Percentiles rank a stretch among this genome's conserved stretches.
These are phyloP conservation scores for Lysandra coridon DNA, from an alignment of 2,888 invertebrate genomes.

Conservation along the genomic window DNA sequence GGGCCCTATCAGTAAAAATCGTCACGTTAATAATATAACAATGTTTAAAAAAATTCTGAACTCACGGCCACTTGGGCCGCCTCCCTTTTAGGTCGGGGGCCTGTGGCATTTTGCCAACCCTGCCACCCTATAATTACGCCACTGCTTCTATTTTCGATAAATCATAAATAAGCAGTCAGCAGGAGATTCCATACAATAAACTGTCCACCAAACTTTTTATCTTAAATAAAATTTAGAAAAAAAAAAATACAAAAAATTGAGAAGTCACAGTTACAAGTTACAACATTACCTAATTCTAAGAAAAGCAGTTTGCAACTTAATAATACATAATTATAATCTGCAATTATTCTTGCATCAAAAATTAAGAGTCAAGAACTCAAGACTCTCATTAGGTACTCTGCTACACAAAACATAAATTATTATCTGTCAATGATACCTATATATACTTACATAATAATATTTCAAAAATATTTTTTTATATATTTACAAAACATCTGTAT, in stretches of 20 bases:
- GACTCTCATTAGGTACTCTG: background rate
- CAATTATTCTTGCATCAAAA: background rate
- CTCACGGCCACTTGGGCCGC: too few relatives aligned
- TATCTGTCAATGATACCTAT: background rate
- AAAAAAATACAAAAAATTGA: background rate
- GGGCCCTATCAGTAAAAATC: too few relatives aligned
- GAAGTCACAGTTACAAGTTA: too few relatives aligned
- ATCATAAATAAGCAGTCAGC: too few relatives aligned
- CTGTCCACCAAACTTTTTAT: background rate
- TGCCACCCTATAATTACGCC: too few relatives aligned
- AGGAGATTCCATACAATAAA: too few relatives aligned
- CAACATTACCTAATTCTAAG: background rate
- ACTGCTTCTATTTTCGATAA: too few relatives aligned
- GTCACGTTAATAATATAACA: too few relatives aligned
- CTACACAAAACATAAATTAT: background rate
- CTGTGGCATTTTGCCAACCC: too few relatives aligned
- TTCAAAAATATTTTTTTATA: background rate
- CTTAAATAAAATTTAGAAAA: background rate
- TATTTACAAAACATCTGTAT: constrained; percentile 11
- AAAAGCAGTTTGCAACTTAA: background rate
- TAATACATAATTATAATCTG: background rate
- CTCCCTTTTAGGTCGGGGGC: too few relatives aligned
- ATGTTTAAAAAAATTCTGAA: too few relatives aligned
- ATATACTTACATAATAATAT: background rate
- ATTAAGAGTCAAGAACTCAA: background rate